These are phyloP conservation scores for Podotricha telesiphe DNA, from an alignment of 2,888 invertebrate genomes.

Conservation along the genomic window DNA sequence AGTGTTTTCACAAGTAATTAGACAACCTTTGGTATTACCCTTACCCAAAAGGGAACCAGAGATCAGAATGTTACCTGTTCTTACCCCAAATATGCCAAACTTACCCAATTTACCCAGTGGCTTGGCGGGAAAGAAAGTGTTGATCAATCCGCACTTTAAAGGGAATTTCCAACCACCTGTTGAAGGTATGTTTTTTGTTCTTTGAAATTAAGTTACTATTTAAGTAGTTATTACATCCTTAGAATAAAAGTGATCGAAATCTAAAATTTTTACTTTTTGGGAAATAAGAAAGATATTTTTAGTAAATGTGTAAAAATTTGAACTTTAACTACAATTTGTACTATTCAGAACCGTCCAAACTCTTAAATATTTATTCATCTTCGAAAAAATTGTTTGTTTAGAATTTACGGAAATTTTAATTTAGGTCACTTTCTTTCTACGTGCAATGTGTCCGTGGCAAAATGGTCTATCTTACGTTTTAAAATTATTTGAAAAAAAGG, in stretches of 20 bases:
- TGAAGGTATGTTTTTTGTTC: constrained; percentile 65
- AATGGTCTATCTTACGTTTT: constrained; percentile 22
- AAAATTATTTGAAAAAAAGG: too few species aligned
- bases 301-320: too few species aligned
- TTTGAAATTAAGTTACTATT: background rate
- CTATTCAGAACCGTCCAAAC: too few species aligned
- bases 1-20: constrained; percentile 68
- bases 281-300: too few species aligned
- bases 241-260: too few species aligned
- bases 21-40: constrained; percentile 58
- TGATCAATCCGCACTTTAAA: constrained; percentile 87
- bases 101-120: constrained; percentile 62
- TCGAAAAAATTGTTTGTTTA: too few species aligned
- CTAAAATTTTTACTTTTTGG: too few species aligned
- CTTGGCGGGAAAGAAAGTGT: constrained; percentile 83
- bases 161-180: constrained; percentile 82
- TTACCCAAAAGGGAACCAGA: constrained; percentile 60
- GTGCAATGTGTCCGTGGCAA: background rate
- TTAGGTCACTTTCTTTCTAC: background rate
- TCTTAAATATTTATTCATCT: too few species aligned
- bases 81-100: constrained; percentile 54
- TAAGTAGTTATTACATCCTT: too few species aligned
- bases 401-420: too few species aligned
- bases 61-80: constrained; percentile 73
- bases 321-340: too few species aligned